Percentiles rank a stretch among this genome's conserved stretches.
Evolutionary conservation across 2,888 invertebrate species (phyloP).

Genomic region (Eledona agricola): DNA sequence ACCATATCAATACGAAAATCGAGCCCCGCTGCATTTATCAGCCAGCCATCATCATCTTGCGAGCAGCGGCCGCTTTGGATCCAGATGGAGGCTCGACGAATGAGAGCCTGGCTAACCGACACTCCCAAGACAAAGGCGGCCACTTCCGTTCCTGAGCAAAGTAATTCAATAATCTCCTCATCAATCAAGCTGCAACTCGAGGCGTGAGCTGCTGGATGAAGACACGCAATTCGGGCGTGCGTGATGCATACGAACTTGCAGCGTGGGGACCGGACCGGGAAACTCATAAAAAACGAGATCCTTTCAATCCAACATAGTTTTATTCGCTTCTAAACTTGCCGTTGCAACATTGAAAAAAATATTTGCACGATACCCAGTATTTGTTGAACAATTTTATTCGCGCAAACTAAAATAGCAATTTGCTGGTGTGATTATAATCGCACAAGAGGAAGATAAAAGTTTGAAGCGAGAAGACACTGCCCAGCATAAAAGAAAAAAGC

Average conservation of each 20-base stretch:
- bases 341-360: too few relatives aligned
- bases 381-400: too few relatives aligned
- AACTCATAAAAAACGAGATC: too few relatives aligned
- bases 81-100: conserved; percentile 45
- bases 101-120: conserved; percentile 52
- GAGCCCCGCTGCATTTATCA: conserved; percentile 23
- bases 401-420: too few relatives aligned
- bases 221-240: conserved; percentile 31
- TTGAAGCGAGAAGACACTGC: too few relatives aligned
- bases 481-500: too few relatives aligned
- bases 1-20: conserved; percentile 8
- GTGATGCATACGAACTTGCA: conserved; percentile 27
- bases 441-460: too few relatives aligned
- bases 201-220: conserved; percentile 10
- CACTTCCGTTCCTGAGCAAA: conserved; percentile 52
- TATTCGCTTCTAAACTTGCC: too few relatives aligned
- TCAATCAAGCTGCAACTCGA: conserved; percentile 47
- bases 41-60: conserved; percentile 18
- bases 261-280: too few relatives aligned
- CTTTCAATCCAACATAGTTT: too few relatives aligned
- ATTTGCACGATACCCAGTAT: too few relatives aligned
- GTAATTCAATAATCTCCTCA: conserved; percentile 55
- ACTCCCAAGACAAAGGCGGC: conserved; percentile 58
- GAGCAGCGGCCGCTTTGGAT: conserved; percentile 17
- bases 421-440: too few relatives aligned